Evolutionary conservation across 1,140 invertebrate genomes (phyloP).

Genomic region (Bombus superbus): DNA sequence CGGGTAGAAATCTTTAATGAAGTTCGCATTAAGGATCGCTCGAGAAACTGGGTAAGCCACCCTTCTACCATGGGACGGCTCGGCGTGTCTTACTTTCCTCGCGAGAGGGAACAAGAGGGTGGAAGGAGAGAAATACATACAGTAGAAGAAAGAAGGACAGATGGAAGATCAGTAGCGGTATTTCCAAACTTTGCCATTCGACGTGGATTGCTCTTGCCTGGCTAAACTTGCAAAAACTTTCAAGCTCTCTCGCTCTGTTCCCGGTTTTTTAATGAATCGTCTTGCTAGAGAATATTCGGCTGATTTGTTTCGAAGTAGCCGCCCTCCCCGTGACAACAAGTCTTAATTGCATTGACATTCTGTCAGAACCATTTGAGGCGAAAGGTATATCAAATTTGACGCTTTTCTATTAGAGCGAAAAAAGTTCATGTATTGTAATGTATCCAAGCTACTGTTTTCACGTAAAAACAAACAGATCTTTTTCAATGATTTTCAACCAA

Average conservation of each 20-base stretch:
- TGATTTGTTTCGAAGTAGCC: slow-evolving; percentile 37
- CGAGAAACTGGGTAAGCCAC: slow-evolving; percentile 51
- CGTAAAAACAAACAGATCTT: background rate
- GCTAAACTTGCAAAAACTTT: slow-evolving; percentile 31
- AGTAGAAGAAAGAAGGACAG: no score
- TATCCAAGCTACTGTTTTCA: background rate
- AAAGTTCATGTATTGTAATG: background rate
- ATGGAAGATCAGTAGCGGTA: background rate
- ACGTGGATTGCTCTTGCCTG: background rate
- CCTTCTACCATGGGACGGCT: background rate
- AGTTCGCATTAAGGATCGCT: slow-evolving; percentile 48
- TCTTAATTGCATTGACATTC: slow-evolving; percentile 1
- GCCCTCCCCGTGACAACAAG: background rate
- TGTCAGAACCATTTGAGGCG: background rate
- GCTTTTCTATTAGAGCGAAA: background rate
- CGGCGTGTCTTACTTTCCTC: slow-evolving; percentile 14
- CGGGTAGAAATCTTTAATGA: slow-evolving; percentile 52
- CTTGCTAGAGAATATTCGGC: slow-evolving; percentile 11
- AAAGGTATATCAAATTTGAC: background rate
- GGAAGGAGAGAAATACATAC: background rate
- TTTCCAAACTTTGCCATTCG: slow-evolving; percentile 50
- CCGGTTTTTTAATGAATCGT: slow-evolving; percentile 49
- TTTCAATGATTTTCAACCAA: background rate
- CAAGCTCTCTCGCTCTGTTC: slow-evolving; percentile 1
- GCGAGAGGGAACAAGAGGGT: background rate